These are phyloP conservation scores for Silurus lanzhouensis DNA, from an alignment of 2,797 vertebrate species.

Conservation along the genomic window DNA sequence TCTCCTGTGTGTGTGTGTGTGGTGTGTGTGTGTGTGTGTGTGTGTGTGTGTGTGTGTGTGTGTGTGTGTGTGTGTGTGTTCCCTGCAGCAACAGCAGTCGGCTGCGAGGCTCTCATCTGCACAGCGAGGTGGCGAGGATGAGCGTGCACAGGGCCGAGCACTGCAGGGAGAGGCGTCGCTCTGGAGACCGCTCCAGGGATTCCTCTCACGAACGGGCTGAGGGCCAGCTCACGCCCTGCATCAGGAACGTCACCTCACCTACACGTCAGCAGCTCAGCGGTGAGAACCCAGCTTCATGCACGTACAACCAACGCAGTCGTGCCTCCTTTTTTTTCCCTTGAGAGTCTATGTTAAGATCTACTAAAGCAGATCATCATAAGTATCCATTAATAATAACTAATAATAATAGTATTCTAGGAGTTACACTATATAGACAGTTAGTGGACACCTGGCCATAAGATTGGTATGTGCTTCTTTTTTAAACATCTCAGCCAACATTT, in stretches of 20 bases:
- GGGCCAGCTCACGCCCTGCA: constrained; percentile 94
- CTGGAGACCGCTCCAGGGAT: constrained; percentile 92
- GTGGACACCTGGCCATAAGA: too few relatives aligned
- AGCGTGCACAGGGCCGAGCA: constrained; percentile 82
- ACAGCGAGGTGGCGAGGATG: constrained; percentile 79
- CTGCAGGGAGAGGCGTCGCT: constrained; percentile 84
- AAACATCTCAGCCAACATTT: too few relatives aligned
- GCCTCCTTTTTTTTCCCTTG: not conserved
- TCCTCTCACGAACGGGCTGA: constrained; percentile 93
- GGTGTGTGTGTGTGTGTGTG: not conserved
- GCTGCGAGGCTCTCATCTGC: constrained; percentile 77
- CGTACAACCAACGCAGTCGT: not conserved
- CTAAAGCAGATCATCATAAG: not conserved
- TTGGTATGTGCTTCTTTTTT: too few relatives aligned
- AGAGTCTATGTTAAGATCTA: not conserved
- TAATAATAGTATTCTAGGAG: not conserved
- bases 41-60: not conserved
- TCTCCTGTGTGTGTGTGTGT: not conserved
- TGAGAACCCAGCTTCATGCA: constrained; percentile 54
- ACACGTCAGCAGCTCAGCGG: constrained; percentile 87
- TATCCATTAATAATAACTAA: not conserved
- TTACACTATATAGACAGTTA: too few relatives aligned
- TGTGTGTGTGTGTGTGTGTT: not conserved
- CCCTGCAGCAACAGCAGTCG: constrained; percentile 72
- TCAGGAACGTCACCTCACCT: constrained; percentile 94